A percentile compares a stretch with the other conserved stretches of the same genome.
These are phyloP conservation scores for Bergia sp. DNA, from an alignment of 92 coral and sea anemone species.

Conservation along the genomic window DNA sequence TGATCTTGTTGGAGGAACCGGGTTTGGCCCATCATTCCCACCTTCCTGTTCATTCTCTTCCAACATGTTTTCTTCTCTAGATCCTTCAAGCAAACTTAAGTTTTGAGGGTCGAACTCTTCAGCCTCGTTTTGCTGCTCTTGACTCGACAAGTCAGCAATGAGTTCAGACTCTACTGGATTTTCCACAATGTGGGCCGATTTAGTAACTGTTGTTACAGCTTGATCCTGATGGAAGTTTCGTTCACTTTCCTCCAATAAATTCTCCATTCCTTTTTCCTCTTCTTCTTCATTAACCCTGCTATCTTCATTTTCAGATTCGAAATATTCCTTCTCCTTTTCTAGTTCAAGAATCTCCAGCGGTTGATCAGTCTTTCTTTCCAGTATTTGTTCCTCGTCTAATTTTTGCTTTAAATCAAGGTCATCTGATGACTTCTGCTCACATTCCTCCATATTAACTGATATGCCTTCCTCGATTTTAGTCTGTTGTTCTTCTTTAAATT, in stretches of 20 bases:
- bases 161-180: not conserved
- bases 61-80: not conserved
- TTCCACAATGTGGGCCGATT: not conserved
- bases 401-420: not conserved
- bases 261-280: not conserved
- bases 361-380: not conserved
- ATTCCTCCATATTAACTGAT: not conserved
- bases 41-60: constrained; percentile 2
- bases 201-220: not conserved
- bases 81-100: not conserved
- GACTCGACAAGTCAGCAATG: not conserved
- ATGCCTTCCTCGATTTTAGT: not conserved
- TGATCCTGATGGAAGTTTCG: not conserved
- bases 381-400: not conserved
- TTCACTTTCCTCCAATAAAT: not conserved
- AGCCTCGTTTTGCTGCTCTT: not conserved
- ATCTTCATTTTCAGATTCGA: not conserved
- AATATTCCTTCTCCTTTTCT: not conserved
- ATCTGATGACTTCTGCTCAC: not conserved
- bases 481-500: not conserved
- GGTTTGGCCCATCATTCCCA: not conserved
- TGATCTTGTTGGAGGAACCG: constrained; percentile 40
- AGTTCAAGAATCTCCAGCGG: not conserved
- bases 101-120: not conserved
- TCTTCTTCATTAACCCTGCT: not conserved